phyloP scores from a whole-genome alignment of 2,113 vertebrate species.

The Edolisoma coerulescens region DNA sequence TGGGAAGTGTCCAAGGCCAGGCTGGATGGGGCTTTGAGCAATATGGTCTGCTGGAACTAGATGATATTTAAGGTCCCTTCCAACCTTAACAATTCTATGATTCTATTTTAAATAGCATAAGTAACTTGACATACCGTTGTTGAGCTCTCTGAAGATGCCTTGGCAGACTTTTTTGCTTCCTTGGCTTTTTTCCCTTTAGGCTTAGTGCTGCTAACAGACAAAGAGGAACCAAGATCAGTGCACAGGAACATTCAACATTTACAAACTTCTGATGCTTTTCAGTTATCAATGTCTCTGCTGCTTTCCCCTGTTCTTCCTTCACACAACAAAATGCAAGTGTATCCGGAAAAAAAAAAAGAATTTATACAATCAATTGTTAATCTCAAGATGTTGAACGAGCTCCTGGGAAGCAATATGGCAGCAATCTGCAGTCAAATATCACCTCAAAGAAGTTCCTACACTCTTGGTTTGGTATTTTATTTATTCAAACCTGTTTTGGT shows the following conservation, averaged over 20 bases:
- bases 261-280: not conserved
- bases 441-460: not conserved
- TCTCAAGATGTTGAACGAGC: not conserved
- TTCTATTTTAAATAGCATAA: not conserved
- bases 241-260: not conserved
- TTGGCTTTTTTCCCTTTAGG: constrained; percentile 87
- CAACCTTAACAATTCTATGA: not conserved
- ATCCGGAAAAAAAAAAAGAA: not conserved
- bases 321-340: not conserved
- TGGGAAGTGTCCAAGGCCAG: not conserved
- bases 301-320: not conserved
- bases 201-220: constrained; percentile 73
- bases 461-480: accelerated
- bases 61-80: not conserved
- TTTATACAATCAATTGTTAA: not conserved
- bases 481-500: not conserved
- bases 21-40: not conserved
- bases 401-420: not conserved
- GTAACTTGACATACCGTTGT: constrained; percentile 48
- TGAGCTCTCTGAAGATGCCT: constrained; percentile 59
- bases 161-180: constrained; percentile 78
- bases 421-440: not conserved
- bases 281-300: not conserved
- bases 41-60: not conserved
- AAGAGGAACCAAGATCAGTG: not conserved